Evolutionary conservation across 2,797 vertebrate genomes (phyloP).

Genomic region (Sphenodon punctatus): DNA sequence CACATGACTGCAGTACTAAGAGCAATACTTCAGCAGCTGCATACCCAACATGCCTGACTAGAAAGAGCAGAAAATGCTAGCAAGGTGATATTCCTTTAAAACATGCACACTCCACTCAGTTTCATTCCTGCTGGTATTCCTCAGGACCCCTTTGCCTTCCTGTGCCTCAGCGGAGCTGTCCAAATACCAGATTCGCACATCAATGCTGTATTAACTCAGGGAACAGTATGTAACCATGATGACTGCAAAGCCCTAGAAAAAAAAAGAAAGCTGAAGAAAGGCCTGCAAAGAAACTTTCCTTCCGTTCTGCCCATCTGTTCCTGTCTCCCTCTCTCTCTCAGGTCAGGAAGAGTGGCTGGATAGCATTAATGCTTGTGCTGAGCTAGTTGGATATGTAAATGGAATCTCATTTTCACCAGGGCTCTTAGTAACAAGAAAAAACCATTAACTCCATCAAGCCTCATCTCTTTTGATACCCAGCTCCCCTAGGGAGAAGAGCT

Average conservation of each 20-base stretch:
- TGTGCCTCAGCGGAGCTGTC: fast-evolving
- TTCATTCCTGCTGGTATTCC: background rate
- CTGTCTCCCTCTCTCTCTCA: background rate
- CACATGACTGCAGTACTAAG: constrained; percentile 31
- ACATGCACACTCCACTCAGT: background rate
- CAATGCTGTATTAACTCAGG: fast-evolving
- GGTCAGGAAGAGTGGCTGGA: background rate
- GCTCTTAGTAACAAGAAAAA: background rate
- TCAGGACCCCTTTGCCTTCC: background rate
- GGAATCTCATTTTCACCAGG: background rate
- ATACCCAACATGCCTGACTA: too few species aligned
- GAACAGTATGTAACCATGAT: fast-evolving
- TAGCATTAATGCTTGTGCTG: background rate
- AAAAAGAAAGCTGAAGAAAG: fast-evolving
- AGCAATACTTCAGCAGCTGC: constrained; percentile 35
- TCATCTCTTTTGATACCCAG: background rate
- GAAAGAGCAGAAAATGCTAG: background rate
- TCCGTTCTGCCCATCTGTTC: background rate
- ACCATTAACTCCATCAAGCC: constrained; percentile 11
- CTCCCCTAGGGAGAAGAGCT: background rate
- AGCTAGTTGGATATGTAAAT: constrained; percentile 15
- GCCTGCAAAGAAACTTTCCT: background rate
- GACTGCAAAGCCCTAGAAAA: background rate
- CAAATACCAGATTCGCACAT: background rate
- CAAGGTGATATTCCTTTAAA: background rate